phyloP scores from a whole-genome alignment of 1,140 invertebrate species.

The Zaprionus inermis region DNA sequence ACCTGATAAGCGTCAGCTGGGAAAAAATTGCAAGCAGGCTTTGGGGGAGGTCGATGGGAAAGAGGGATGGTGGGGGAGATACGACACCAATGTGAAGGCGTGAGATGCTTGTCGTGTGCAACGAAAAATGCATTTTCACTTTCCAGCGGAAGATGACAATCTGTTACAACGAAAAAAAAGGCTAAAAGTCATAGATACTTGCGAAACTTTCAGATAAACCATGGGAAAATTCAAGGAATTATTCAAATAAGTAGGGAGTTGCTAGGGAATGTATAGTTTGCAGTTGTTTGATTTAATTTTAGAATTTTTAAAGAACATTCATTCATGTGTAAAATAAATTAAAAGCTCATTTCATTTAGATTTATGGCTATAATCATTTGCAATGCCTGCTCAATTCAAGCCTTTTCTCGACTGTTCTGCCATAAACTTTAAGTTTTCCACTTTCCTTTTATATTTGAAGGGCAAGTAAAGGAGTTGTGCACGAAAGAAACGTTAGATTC shows the following conservation, averaged over 20 bases:
- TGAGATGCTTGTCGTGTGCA: constrained; percentile 50
- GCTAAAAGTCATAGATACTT: neutral
- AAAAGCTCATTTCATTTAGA: too few relatives aligned
- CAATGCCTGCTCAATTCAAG: neutral
- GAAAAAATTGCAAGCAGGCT: constrained; percentile 22
- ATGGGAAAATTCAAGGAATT: neutral
- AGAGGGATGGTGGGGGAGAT: neutral
- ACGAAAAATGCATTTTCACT: constrained; percentile 31
- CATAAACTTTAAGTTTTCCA: neutral
- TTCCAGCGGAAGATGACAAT: constrained; percentile 20
- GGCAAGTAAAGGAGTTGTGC: neutral
- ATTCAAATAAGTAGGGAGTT: neutral
- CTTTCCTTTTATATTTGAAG: neutral
- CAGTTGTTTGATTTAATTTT: neutral
- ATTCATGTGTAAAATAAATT: too few relatives aligned
- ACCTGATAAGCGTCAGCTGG: constrained; percentile 66
- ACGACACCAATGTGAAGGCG: constrained; percentile 48
- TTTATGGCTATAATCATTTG: too few relatives aligned
- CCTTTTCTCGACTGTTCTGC: neutral
- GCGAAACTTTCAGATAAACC: neutral
- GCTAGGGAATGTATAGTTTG: neutral
- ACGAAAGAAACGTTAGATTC: constrained; percentile 6
- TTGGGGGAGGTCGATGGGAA: neutral
- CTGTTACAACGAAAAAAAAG: neutral
- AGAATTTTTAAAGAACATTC: too few relatives aligned